Base-by-base conservation (phyloP, 1,140 invertebrate species). In the Asbolus verrucosus region DNA sequence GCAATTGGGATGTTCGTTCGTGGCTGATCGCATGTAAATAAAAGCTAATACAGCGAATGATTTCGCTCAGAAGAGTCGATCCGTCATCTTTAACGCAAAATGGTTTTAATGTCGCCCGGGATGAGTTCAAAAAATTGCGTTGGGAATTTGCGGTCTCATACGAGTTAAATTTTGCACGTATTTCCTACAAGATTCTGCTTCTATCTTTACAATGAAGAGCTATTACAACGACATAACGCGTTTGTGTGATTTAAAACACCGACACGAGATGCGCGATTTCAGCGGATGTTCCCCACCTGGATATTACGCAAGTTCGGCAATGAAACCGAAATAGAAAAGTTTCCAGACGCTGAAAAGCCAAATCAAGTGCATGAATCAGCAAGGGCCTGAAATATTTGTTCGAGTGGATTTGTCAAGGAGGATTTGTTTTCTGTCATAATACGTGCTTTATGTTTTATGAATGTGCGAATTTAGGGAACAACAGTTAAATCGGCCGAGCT, bases 111-210 rank as follows among this genome's bases (percentile, higher is more conserved):
- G 46, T 54, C 46, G 19, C 21, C 14, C 21, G 46, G 46, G 46
- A 54, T 27, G 9, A 11, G 46, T 54, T 9, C 6, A 21, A 54
- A 54, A 54, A 54, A 54, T 54, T 54, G 46, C 24, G 18, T 27
- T 27, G 46, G 46, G 46, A 54, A 36, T 27, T 54, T 54, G 46
- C 11, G 46, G 46, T 54, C 46, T 54, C 46, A 1, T 54, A 9
- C 11, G 19, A 21, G 21, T 27, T 54, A 19, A 54, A 54, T 54
- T 54, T 54, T 27, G 46, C 46, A 27, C 41, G 46, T 21, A 54
- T 54, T 46, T n/a, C 33, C 33, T 24, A 54, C 46, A 54, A 31
- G 46, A 54, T 54, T 54, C 27, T 54, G 46, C 46, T 54, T 54
- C 46, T 54, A 36, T 36, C 33, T 36, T 36, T 36, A 36, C 33